Conservation (phyloP, 1,140 invertebrate genomes). For the Cyclina sinensis region DNA sequence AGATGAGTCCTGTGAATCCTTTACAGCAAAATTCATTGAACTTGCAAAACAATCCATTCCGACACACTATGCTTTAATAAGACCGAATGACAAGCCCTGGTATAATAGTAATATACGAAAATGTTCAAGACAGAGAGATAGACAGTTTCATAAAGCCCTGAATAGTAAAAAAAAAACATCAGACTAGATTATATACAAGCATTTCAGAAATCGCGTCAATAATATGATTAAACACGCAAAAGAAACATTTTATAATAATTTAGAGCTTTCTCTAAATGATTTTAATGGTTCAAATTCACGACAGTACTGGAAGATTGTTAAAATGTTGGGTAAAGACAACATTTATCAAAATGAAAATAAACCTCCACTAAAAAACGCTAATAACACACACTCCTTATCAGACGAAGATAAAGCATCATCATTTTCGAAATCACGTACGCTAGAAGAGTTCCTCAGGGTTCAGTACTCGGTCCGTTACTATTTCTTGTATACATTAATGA, state of each 20-base stretch:
- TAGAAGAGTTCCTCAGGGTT: background rate
- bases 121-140: background rate
- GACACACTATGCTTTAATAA: background rate
- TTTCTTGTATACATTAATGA: slow-evolving; percentile 26
- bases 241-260: background rate
- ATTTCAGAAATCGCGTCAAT: background rate
- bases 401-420: background rate
- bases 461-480: background rate
- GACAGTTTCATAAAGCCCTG: background rate
- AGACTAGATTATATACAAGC: background rate
- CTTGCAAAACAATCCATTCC: background rate
- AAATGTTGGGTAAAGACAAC: slow-evolving; percentile 1
- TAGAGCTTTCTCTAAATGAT: background rate
- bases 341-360: background rate
- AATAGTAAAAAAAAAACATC: background rate
- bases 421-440: background rate
- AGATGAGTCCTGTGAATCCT: background rate
- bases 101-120: background rate
- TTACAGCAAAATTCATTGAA: background rate
- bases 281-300: background rate
- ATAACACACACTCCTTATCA: background rate
- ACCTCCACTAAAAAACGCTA: background rate
- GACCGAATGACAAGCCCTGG: background rate
- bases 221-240: slow-evolving; percentile 8
- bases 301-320: slow-evolving; percentile 4